Evolutionary conservation across 2,888 invertebrate genomes (phyloP).

Genomic region (Parochlus steinenii): DNA sequence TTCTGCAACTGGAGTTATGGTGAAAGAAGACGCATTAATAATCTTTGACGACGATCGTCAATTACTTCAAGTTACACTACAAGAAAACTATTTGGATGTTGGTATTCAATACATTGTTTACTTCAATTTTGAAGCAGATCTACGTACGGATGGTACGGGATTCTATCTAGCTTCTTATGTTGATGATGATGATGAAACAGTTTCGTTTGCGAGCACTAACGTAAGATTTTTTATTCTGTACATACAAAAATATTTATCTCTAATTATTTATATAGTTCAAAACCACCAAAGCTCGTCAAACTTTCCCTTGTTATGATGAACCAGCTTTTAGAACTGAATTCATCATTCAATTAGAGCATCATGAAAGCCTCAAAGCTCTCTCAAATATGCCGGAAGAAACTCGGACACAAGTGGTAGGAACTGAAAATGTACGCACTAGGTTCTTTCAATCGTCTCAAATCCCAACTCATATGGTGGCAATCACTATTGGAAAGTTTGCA

Average conservation of each 20-base stretch:
- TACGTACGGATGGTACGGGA: slow-evolving; percentile 43
- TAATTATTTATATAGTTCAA: slow-evolving; percentile 59
- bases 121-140: slow-evolving; percentile 35
- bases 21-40: no score
- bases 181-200: slow-evolving; percentile 17
- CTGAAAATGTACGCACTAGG: slow-evolving; percentile 17
- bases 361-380: slow-evolving; percentile 21
- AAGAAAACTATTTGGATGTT: no score
- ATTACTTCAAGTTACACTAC: no score
- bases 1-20: no score
- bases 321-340: slow-evolving; percentile 49
- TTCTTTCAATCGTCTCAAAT: slow-evolving; percentile 38
- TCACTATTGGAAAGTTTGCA: slow-evolving; percentile 15
- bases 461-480: slow-evolving; percentile 66
- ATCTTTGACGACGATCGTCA: no score
- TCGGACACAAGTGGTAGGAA: slow-evolving; percentile 14
- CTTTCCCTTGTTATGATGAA: slow-evolving; percentile 60
- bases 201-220: no score
- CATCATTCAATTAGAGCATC: slow-evolving; percentile 21
- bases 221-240: no score
- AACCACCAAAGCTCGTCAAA: slow-evolving; percentile 44
- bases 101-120: no score
- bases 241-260: no score
- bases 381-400: slow-evolving; percentile 32
- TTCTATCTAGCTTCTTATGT: slow-evolving; percentile 42